These are phyloP conservation scores for Scaptomyza caliginosa DNA, from an alignment of 2,888 invertebrate species.

Conservation along the genomic window DNA sequence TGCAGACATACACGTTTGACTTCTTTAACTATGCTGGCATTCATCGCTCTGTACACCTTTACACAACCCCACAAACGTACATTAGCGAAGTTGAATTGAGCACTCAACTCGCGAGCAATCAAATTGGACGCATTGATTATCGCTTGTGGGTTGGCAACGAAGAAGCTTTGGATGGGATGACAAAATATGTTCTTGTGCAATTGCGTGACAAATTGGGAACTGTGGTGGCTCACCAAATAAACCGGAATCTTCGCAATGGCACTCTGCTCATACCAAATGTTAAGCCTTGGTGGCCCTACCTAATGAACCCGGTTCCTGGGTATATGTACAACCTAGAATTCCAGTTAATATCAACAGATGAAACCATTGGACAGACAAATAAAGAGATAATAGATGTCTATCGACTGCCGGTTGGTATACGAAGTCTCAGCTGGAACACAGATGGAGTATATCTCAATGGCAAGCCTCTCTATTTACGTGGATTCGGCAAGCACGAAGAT, in stretches of 20 bases:
- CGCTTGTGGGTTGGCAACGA: constrained; percentile 49
- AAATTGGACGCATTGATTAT: constrained; percentile 85
- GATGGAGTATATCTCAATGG: constrained; percentile 91
- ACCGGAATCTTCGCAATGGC: constrained; percentile 85
- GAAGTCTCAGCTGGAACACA: constrained; percentile 91
- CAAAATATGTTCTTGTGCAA: constrained; percentile 80
- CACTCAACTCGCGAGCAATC: constrained; percentile 87
- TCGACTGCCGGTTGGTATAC: constrained; percentile 92
- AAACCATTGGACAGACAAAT: constrained; percentile 5
- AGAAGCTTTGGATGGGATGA: constrained; percentile 6
- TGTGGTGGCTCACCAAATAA: constrained; percentile 86
- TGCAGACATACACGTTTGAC: constrained; percentile 95
- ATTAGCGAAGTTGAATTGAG: constrained; percentile 93
- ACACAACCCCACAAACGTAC: constrained; percentile 92
- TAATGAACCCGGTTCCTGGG: constrained; percentile 92
- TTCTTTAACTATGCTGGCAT: constrained; percentile 99
- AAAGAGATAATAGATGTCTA: constrained; percentile 89
- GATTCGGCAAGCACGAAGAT: constrained; percentile 98
- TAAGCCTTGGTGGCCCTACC: constrained; percentile 96
- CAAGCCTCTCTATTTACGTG: constrained; percentile 93
- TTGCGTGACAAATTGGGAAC: constrained; percentile 85
- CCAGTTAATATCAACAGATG: constrained; percentile 15
- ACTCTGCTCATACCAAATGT: constrained; percentile 88
- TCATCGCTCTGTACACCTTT: constrained; percentile 94
- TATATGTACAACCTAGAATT: constrained; percentile 93